Percentiles rank a stretch among this genome's conserved stretches.
phyloP scores from a whole-genome alignment of 2,888 invertebrate species.

The Clunio marinus region DNA sequence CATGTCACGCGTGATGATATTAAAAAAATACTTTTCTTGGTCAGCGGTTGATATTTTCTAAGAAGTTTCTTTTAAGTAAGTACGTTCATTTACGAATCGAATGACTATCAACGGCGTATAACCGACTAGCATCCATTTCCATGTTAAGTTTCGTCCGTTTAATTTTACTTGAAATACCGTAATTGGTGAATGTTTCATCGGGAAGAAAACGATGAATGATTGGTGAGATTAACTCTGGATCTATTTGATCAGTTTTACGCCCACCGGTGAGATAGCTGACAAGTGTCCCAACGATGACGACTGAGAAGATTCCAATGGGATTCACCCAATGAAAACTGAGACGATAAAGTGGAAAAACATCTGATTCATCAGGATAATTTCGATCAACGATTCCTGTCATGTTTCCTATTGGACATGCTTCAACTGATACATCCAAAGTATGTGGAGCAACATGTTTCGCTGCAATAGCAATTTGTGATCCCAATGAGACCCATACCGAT shows the following conservation, averaged over 20 bases:
- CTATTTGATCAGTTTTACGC: conserved; percentile 53
- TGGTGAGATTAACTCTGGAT: conserved; percentile 59
- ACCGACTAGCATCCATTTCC: background rate
- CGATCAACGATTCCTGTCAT: conserved; percentile 33
- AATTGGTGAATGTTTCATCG: conserved; percentile 16
- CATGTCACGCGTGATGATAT: no score
- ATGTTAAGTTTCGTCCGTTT: conserved; percentile 13
- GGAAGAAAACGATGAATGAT: conserved; percentile 51
- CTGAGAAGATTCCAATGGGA: conserved; percentile 64
- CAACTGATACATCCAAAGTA: conserved; percentile 54
- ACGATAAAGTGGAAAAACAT: conserved; percentile 68
- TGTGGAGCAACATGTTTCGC: conserved; percentile 57
- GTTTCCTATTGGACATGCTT: conserved; percentile 48
- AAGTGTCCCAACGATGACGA: conserved; percentile 63
- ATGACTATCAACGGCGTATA: conserved; percentile 15
- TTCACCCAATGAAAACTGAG: conserved; percentile 80
- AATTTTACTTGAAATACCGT: conserved; percentile 23
- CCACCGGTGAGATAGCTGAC: conserved; percentile 59
- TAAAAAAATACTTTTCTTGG: no score
- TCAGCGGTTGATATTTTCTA: no score
- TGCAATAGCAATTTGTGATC: conserved; percentile 63
- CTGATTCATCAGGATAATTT: conserved; percentile 50
- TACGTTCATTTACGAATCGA: background rate
- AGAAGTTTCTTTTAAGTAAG: no score
- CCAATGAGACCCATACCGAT: conserved; percentile 60